Conservation (phyloP, 1,140 invertebrate species). For the Lucilia sericata region DNA sequence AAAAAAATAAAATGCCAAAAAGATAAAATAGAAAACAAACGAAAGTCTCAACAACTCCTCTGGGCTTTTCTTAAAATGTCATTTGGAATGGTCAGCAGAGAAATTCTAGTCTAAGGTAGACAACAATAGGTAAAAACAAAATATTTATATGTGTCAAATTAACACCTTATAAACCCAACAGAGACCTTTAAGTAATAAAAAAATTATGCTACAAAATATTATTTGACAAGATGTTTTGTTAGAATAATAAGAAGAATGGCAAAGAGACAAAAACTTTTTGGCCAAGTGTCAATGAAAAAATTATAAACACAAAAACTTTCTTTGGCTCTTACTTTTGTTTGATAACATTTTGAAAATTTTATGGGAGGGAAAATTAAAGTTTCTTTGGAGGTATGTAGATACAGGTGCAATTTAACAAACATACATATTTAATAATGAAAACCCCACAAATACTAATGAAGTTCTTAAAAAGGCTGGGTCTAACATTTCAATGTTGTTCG, state of each 20-base stretch:
- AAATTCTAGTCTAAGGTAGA: too few relatives aligned
- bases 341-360: too few relatives aligned
- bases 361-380: too few relatives aligned
- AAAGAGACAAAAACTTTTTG: constrained; percentile 31
- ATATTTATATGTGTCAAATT: constrained; percentile 28
- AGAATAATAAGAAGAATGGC: neutral
- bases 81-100: too few relatives aligned
- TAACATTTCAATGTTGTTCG: too few relatives aligned
- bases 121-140: neutral
- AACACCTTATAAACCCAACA: constrained; percentile 37
- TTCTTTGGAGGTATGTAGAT: too few relatives aligned
- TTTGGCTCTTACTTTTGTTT: neutral
- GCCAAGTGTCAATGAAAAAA: constrained; percentile 33
- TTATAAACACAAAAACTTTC: constrained; percentile 26
- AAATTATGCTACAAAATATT: neutral
- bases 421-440: constrained; percentile 1
- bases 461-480: too few relatives aligned
- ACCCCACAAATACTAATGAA: too few relatives aligned
- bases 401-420: neutral
- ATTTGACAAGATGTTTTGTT: neutral
- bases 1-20: neutral
- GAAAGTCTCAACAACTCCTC: too few relatives aligned
- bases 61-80: too few relatives aligned
- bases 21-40: neutral
- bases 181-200: constrained; percentile 25